phyloP scores from a whole-genome alignment of 2,888 invertebrate species.

The Tanypteryx hageni region DNA sequence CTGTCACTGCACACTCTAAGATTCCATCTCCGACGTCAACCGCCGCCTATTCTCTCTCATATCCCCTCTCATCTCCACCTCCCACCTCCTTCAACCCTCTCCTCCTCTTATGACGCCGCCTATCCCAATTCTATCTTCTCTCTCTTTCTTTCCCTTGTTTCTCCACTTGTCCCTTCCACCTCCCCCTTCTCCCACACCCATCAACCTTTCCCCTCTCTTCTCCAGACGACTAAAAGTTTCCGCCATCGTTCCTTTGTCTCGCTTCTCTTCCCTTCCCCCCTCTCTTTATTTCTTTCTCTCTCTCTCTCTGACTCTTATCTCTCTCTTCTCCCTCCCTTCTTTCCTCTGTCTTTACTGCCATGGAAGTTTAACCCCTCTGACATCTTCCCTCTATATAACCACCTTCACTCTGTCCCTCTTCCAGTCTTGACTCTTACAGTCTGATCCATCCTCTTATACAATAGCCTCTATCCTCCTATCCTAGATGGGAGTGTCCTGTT shows the following conservation, averaged over 20 bases:
- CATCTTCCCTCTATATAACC: not conserved
- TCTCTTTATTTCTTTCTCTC: not conserved
- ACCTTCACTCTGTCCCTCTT: not conserved
- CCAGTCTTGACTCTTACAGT: not conserved
- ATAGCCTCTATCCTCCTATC: too few relatives aligned
- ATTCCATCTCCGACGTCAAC: constrained; percentile 44
- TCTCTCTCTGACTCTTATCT: not conserved
- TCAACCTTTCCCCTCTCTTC: not conserved
- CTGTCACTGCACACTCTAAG: constrained; percentile 59
- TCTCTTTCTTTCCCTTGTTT: not conserved
- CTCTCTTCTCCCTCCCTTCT: not conserved
- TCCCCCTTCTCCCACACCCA: too few relatives aligned
- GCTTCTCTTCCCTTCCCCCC: not conserved
- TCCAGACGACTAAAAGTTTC: not conserved
- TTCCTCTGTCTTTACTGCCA: not conserved
- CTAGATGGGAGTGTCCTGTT: too few relatives aligned
- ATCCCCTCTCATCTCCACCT: not conserved
- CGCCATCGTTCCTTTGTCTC: not conserved
- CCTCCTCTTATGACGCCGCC: not conserved
- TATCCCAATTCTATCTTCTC: not conserved
- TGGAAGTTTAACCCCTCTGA: too few relatives aligned
- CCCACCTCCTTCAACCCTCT: not conserved
- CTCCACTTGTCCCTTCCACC: not conserved
- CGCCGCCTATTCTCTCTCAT: not conserved
- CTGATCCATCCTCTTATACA: not conserved